These are phyloP conservation scores for Microtus ochrogaster DNA, from an alignment of 2,113 vertebrate genomes.

Conservation along the genomic window DNA sequence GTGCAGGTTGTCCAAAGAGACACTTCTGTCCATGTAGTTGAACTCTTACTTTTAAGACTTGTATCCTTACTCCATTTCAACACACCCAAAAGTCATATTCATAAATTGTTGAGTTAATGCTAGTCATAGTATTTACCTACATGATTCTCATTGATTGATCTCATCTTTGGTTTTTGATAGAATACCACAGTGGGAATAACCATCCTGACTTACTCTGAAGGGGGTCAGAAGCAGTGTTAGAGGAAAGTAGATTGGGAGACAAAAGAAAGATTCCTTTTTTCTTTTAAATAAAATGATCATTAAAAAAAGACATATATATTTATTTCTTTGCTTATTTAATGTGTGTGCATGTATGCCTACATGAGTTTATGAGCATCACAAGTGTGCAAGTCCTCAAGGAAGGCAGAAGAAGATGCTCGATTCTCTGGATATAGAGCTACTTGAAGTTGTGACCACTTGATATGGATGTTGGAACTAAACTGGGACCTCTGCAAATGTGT, in stretches of 20 bases:
- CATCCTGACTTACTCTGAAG: neutral
- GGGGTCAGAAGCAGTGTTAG: neutral
- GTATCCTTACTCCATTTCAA: neutral
- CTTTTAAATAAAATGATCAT: neutral
- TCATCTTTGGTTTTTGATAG: neutral
- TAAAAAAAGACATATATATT: neutral
- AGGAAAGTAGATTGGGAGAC: neutral
- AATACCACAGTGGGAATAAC: neutral
- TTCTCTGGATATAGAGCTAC: neutral
- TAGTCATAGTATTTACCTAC: neutral
- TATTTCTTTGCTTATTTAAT: neutral
- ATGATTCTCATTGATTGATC: neutral
- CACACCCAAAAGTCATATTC: neutral
- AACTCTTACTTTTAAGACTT: neutral
- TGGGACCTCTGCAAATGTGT: neutral
- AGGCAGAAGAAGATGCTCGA: neutral
- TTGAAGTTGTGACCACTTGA: neutral
- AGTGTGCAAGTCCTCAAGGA: no score
- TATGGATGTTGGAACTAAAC: neutral
- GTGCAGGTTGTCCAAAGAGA: neutral
- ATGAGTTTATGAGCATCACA: neutral
- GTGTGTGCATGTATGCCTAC: no score
- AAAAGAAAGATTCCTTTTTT: neutral
- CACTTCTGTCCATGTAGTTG: neutral
- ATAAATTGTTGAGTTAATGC: neutral